Percentiles rank a stretch among this genome's conserved stretches.
Conservation (phyloP, 2,113 vertebrate genomes). For the Myxocyprinus asiaticus region DNA sequence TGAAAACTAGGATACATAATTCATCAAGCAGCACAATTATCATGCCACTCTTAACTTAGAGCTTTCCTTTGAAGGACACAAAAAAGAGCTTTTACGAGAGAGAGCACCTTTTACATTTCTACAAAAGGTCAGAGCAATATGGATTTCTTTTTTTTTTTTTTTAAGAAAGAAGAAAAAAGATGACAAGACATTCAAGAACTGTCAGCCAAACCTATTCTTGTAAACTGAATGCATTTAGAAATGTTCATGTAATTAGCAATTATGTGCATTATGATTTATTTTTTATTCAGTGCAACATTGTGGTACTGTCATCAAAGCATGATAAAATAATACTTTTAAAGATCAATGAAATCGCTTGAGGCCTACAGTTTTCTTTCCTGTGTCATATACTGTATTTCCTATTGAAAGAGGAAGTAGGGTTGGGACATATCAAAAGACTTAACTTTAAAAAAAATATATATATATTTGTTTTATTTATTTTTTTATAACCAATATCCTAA, state of each 20-base stretch:
- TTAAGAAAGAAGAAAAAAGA: neutral
- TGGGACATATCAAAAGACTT: too few species aligned
- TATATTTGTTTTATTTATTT: too few species aligned
- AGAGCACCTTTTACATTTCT: neutral
- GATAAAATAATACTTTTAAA: neutral
- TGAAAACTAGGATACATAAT: conserved; percentile 48
- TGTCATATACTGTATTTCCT: too few species aligned
- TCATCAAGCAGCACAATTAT: conserved; percentile 41
- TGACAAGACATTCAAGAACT: neutral
- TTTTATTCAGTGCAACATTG: neutral
- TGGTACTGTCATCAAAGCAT: neutral
- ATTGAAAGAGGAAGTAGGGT: too few species aligned
- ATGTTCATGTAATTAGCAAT: neutral
- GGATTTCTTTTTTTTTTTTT: too few species aligned
- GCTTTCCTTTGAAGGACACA: conserved; percentile 25
- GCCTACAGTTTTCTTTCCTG: too few species aligned
- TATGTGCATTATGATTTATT: neutral
- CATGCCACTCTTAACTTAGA: conserved; percentile 5
- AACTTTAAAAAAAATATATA: too few species aligned
- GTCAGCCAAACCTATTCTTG: neutral
- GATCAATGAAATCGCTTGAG: too few species aligned
- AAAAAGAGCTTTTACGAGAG: neutral
- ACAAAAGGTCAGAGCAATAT: neutral
- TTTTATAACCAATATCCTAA: too few species aligned
- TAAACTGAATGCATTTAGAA: neutral